Percentiles rank a stretch among this genome's conserved stretches.
phyloP scores from a whole-genome alignment of 2,888 invertebrate species.

The Mythimna ferrago region DNA sequence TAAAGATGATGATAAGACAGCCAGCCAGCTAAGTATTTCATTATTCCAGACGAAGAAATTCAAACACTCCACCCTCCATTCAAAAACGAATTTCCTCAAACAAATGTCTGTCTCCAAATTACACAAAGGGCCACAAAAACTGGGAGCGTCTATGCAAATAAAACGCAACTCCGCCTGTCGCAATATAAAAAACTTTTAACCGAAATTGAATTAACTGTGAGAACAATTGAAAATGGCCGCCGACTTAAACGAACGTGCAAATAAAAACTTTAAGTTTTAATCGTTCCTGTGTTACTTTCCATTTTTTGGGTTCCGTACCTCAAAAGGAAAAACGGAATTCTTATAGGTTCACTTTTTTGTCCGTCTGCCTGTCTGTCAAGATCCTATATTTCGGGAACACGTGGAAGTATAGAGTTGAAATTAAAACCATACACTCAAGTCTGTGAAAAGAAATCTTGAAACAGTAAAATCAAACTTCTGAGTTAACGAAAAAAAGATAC shows the following conservation, averaged over 20 bases:
- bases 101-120: constrained; percentile 25
- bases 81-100: constrained; percentile 4
- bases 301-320: constrained; percentile 23
- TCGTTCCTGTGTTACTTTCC: constrained; percentile 43
- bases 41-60: neutral
- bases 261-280: constrained; percentile 63
- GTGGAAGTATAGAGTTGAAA: no score
- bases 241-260: constrained; percentile 45
- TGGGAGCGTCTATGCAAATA: constrained; percentile 39
- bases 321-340: no score
- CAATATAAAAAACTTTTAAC: constrained; percentile 64
- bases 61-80: neutral
- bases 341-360: no score
- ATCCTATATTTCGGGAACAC: no score
- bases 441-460: no score
- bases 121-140: constrained; percentile 24
- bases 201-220: constrained; percentile 70
- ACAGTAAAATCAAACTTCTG: no score
- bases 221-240: constrained; percentile 67
- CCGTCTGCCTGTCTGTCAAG: no score
- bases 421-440: no score
- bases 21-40: neutral
- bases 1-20: no score
- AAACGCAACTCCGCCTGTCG: constrained; percentile 44
- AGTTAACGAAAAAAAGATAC: no score